Evolutionary conservation across 2,113 vertebrate species (phyloP), one percentile per base, ranked within the genome.

Genomic region (Zootoca vivipara): DNA sequence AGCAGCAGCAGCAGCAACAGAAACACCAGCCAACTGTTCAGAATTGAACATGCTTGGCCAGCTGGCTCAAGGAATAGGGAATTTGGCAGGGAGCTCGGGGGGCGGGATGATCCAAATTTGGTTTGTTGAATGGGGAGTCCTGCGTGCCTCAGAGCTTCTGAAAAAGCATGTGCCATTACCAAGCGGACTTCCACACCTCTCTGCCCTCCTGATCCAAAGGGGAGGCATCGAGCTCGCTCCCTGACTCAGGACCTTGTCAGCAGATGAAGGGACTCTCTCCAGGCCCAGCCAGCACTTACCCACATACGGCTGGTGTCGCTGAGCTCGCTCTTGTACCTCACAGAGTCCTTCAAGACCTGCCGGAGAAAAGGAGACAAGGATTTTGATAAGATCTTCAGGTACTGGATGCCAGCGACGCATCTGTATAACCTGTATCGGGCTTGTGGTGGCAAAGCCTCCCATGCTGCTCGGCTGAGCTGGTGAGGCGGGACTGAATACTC

Each of bases 251-350:
- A 38, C n/a, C 5, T 6, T 30, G n/a, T 72, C 56, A 26, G 1
- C 46, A 9, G 30, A 35, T 2, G 15, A 16, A 8, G 42, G 16
- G 40, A 3, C 42, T 2, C 33, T 77, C 4, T 3, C 3, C 0
- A 0, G 28, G 0, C 1, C 1, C 4, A 16, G 12, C 38, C 82
- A 38, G 38, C 67, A 58, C 98, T 98, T 96, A 99, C 99, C 99
- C 99, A 99, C 99, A 99, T 99, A 95, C 99, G 98, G 97, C 99
- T 98, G 98, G 99, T 99, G 95, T 99, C 99, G 0, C 96, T 98
- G 89, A 99, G 89, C 92, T 99, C 98, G 0, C 97, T 98, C 93
- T 98, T 99, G 96, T 98, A 99, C 92, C 98, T 98, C 96, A 99
- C 89, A 0, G 99, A 99, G 92, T 99, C 99, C 95, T 99, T 99